phyloP scores from a whole-genome alignment of 2,888 invertebrate species.

The Agriopis leucophaearia region DNA sequence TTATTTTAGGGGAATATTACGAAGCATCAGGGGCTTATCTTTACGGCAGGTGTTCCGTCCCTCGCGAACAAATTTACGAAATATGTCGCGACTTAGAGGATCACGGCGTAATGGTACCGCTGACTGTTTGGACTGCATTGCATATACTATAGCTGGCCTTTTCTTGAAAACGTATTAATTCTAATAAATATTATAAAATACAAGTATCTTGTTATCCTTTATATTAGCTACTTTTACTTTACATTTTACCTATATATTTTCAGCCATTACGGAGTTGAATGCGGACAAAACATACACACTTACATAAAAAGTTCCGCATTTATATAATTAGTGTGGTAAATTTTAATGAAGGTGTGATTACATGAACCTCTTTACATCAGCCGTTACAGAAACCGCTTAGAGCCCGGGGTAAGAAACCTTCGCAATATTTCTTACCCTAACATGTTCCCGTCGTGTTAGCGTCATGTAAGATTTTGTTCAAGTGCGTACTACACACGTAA shows the following conservation, averaged over 20 bases:
- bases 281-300: no score
- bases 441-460: conserved; percentile 35
- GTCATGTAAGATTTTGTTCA: conserved; percentile 53
- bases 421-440: conserved; percentile 30
- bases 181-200: no score
- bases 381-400: background rate
- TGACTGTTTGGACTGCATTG: conserved; percentile 37
- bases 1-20: conserved; percentile 85
- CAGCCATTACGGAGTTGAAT: no score
- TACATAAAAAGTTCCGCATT: no score
- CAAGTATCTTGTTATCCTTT: no score
- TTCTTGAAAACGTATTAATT: background rate
- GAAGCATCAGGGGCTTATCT: conserved; percentile 84
- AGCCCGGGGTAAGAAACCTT: background rate
- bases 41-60: conserved; percentile 84
- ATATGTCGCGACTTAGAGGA: conserved; percentile 83
- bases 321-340: no score
- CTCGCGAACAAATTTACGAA: conserved; percentile 81
- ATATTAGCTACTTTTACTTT: no score
- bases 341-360: no score
- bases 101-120: conserved; percentile 62
- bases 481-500: conserved; percentile 50
- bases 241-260: no score
- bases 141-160: conserved; percentile 14
- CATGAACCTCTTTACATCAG: background rate